Conservation (phyloP, 2,797 vertebrate genomes). For the Pipistrellus kuhlii region DNA sequence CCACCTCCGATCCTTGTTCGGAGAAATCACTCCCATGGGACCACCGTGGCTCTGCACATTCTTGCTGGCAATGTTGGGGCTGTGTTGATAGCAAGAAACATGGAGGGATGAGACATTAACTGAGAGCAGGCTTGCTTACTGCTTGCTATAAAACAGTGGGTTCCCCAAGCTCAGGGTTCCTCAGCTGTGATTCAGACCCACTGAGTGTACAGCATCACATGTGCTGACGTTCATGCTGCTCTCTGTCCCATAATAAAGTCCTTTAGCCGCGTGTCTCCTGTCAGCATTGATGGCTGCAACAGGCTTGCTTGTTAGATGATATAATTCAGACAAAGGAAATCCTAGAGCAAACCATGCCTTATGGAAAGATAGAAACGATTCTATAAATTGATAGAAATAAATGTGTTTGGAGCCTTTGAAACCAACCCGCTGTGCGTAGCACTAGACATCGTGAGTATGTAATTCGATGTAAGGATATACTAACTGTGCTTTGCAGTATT, state of each 20-base stretch:
- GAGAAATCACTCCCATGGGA: background rate
- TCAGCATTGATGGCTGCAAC: background rate
- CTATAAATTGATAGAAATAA: background rate
- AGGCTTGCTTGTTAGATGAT: background rate
- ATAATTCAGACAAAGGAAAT: background rate
- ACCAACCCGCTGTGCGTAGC: background rate
- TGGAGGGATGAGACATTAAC: background rate
- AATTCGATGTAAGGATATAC: background rate
- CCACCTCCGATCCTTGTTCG: background rate
- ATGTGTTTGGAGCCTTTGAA: constrained; percentile 1
- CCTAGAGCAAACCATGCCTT: background rate
- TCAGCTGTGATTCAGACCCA: background rate
- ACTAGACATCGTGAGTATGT: background rate
- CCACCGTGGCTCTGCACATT: background rate
- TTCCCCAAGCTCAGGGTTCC: background rate
- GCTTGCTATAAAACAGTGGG: background rate
- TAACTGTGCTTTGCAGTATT: background rate
- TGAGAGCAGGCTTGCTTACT: background rate
- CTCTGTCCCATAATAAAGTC: fast-evolving
- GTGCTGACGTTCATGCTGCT: background rate
- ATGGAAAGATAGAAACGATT: background rate
- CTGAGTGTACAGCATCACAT: background rate
- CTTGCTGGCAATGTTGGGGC: background rate
- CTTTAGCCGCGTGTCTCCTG: background rate
- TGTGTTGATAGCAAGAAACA: background rate